Evolutionary conservation across 2,797 vertebrate species (phyloP).

Genomic region (Podarcis siculus): DNA sequence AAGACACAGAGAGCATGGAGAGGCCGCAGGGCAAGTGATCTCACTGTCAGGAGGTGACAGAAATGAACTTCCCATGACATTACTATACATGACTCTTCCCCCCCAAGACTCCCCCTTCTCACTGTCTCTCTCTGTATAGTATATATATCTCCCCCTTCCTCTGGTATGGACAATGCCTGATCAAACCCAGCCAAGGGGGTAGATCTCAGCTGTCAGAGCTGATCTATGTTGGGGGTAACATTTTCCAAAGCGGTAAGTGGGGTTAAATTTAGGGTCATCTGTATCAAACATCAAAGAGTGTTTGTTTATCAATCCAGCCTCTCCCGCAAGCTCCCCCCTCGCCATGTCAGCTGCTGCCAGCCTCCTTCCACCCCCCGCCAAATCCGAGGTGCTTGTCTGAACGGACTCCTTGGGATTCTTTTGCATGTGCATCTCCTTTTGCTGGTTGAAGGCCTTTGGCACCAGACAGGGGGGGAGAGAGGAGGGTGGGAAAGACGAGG

Average conservation of each 20-base stretch:
- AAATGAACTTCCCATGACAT: conserved; percentile 83
- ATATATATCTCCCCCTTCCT: too few species aligned
- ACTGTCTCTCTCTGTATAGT: background rate
- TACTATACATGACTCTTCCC: conserved; percentile 74
- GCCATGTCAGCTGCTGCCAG: conserved; percentile 22
- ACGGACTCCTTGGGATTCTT: background rate
- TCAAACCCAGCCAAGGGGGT: conserved; percentile 75
- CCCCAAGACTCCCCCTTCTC: background rate
- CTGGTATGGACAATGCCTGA: conserved; percentile 79
- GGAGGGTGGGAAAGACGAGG: background rate
- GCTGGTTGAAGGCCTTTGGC: conserved; percentile 4
- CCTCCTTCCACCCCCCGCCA: background rate
- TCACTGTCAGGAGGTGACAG: conserved; percentile 76
- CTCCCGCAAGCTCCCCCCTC: background rate
- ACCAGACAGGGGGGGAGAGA: background rate
- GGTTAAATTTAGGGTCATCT: conserved; percentile 85
- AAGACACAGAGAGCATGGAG: conserved; percentile 1
- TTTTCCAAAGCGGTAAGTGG: conserved; percentile 88
- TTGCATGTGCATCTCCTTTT: background rate
- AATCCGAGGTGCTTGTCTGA: background rate
- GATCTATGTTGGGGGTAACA: conserved; percentile 83
- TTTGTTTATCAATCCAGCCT: conserved; percentile 28
- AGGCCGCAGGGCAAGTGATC: conserved; percentile 25
- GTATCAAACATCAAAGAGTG: conserved; percentile 72
- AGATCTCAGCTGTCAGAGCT: conserved; percentile 80